Conservation (phyloP, 2,797 vertebrate genomes). For the Smutsia temminckii region DNA sequence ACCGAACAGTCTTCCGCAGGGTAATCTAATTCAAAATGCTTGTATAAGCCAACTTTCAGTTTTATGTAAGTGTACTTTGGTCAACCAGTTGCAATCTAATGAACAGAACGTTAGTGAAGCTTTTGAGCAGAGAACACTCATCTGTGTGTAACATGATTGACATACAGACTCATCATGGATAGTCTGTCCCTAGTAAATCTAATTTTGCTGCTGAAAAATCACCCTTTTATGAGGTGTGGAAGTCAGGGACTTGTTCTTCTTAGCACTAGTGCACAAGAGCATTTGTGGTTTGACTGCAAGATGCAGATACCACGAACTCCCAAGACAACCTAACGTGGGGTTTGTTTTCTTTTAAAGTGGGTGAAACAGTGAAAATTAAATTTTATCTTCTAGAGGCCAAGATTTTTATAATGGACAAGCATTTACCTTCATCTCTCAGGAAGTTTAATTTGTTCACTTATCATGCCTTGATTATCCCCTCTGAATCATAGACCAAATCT, state of each 20-base stretch:
- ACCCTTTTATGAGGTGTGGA: slow-evolving; percentile 37
- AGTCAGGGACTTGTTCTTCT: slow-evolving; percentile 51
- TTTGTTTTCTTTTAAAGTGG: background rate
- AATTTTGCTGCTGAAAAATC: background rate
- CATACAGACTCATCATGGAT: background rate
- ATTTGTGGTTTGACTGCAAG: slow-evolving; percentile 44
- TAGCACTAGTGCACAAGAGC: background rate
- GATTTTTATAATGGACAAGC: background rate
- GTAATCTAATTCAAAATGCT: slow-evolving; percentile 77
- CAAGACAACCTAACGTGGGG: background rate
- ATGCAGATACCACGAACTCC: slow-evolving; percentile 22
- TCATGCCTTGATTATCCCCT: slow-evolving; percentile 70
- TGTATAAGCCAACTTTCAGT: slow-evolving; percentile 87
- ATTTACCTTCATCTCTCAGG: slow-evolving; percentile 44
- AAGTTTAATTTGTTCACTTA: slow-evolving; percentile 69
- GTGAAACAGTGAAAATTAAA: slow-evolving; percentile 13
- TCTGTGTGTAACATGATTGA: slow-evolving; percentile 68
- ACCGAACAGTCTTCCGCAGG: slow-evolving; percentile 36
- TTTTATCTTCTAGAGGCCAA: background rate
- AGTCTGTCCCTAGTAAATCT: slow-evolving; percentile 45
- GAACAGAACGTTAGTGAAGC: slow-evolving; percentile 80
- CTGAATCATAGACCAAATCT: slow-evolving; percentile 70
- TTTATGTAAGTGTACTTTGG: slow-evolving; percentile 81
- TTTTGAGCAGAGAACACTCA: slow-evolving; percentile 57
- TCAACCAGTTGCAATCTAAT: slow-evolving; percentile 78